Conservation (phyloP, 2,888 invertebrate species). For the Aradus depressus region DNA sequence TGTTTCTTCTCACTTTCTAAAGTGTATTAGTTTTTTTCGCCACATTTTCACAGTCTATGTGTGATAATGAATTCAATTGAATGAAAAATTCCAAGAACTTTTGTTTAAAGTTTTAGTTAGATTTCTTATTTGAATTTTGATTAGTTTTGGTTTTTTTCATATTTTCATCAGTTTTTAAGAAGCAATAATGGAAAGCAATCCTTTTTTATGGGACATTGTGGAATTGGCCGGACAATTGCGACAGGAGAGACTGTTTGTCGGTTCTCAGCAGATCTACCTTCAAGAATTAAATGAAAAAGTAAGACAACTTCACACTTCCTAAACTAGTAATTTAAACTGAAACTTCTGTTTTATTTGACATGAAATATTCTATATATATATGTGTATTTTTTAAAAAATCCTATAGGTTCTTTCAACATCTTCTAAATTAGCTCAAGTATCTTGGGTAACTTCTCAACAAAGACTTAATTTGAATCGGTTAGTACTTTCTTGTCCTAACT, state of each 20-base stretch:
- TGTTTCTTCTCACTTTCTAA: too few species aligned
- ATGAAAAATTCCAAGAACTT: background rate
- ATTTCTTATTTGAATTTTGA: too few species aligned
- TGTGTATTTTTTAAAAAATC: background rate
- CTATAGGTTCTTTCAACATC: conserved; percentile 43
- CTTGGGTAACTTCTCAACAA: conserved; percentile 83
- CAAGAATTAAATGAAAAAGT: conserved; percentile 65
- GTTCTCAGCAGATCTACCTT: conserved; percentile 71
- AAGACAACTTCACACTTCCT: conserved; percentile 32
- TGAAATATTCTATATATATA: background rate
- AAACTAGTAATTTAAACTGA: background rate
- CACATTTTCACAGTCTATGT: too few species aligned
- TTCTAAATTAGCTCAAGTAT: conserved; percentile 53
- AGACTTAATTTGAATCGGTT: conserved; percentile 66
- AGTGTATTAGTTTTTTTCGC: too few species aligned
- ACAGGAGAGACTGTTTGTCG: conserved; percentile 77
- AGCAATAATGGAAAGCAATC: conserved; percentile 17
- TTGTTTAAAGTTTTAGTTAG: background rate
- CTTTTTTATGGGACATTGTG: conserved; percentile 42
- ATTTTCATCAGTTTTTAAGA: background rate
- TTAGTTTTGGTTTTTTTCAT: too few species aligned
- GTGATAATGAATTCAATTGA: too few species aligned
- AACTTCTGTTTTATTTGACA: background rate
- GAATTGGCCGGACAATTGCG: conserved; percentile 59
- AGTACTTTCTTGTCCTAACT: conserved; percentile 60